Conservation (phyloP, 2,797 vertebrate species). For the Apogon talboti region DNA sequence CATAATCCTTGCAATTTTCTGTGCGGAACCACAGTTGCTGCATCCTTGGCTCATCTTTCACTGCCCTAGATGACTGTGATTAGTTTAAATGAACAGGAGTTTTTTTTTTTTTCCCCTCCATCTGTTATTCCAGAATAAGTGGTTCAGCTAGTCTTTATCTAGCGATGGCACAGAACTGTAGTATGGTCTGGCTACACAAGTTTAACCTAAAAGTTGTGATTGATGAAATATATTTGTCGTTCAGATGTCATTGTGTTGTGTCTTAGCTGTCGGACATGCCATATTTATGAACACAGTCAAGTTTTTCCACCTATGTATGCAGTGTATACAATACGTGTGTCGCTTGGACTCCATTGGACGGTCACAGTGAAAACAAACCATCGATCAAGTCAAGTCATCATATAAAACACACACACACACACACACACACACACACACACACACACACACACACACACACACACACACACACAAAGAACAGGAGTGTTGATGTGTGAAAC, state of each 20-base stretch:
- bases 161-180: no score
- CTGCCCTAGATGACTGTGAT: no score
- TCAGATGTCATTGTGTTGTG: not conserved
- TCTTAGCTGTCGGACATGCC: constrained; percentile 15
- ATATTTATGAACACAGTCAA: not conserved
- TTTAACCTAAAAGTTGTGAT: not conserved
- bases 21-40: no score
- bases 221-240: not conserved
- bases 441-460: not conserved
- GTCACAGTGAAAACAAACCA: not conserved
- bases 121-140: no score
- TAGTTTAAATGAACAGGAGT: no score
- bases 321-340: not conserved
- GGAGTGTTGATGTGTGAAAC: not conserved
- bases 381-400: not conserved
- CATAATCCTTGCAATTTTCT: no score
- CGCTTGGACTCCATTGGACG: not conserved
- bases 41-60: no score
- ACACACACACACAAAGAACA: not conserved
- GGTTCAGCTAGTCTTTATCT: not conserved
- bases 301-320: not conserved
- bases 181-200: no score
- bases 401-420: not conserved
- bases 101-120: no score
- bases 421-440: no score